phyloP scores from a whole-genome alignment of 2,797 vertebrate species.

The Pristis pectinata region DNA sequence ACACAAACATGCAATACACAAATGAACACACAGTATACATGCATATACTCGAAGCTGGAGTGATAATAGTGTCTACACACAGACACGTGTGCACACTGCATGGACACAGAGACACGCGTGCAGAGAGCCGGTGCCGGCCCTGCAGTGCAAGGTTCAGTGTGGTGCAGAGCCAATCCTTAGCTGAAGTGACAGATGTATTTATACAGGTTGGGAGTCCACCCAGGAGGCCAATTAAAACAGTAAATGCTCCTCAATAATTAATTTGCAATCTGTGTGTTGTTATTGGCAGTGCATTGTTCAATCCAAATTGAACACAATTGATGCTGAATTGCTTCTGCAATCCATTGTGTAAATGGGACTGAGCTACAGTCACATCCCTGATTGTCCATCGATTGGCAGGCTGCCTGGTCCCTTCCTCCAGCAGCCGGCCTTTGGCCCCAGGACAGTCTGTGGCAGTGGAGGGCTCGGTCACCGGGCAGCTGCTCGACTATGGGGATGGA shows the following conservation, averaged over 20 bases:
- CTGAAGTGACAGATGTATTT: background rate
- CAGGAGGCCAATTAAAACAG: background rate
- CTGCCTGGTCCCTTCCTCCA: background rate
- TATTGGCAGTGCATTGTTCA: conserved; percentile 6
- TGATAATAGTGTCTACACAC: background rate
- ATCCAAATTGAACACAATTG: conserved; percentile 25
- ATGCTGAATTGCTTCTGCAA: background rate
- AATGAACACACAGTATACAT: too few species aligned
- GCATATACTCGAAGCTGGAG: too few species aligned
- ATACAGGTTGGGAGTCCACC: background rate
- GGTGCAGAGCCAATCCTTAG: background rate
- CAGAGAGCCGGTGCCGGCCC: background rate
- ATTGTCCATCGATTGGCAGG: background rate
- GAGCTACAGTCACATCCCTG: background rate
- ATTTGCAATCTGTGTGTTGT: conserved; percentile 26
- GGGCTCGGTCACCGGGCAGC: too few species aligned
- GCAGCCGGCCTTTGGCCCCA: too few species aligned
- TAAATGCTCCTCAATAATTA: conserved; percentile 30
- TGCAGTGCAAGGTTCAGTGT: background rate
- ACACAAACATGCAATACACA: too few species aligned
- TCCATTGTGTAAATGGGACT: background rate
- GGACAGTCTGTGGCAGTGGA: too few species aligned
- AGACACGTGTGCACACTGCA: background rate
- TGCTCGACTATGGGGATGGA: background rate
- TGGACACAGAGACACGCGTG: too few species aligned